Base-by-base conservation (phyloP, 2,797 vertebrate genomes). In the Lutjanus argentimaculatus region DNA sequence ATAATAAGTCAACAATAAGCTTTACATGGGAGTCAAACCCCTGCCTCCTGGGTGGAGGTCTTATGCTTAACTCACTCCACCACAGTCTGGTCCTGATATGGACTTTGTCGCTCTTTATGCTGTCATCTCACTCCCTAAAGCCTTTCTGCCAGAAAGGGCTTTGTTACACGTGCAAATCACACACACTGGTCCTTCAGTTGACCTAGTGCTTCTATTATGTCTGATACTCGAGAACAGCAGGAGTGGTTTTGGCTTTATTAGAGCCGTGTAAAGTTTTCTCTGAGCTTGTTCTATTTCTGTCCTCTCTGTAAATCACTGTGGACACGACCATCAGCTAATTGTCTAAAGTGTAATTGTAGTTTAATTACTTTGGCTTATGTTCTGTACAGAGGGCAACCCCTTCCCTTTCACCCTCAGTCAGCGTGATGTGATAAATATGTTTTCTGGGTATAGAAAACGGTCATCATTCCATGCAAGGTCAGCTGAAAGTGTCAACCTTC, bases 301-400 rank as follows among this genome's bases (percentile, higher is more conserved):
- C n/a, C 51, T 63, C 61, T 0, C 15, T 78, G 51, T 84, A 76
- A 82, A 77, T 86, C 67, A 77, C 61, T 78, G 13, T 62, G 43
- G 65, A 72, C 77, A 58, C 0, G 0, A 65, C 61, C 78, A 77
- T 72, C 22, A 46, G 75, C 75, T 77, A 70, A 85, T 75, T 89
- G 72, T 81, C 64, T 66, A 36, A 85, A 75, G 46, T 66, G 59
- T 67, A 72, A 84, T 53, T 75, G 42, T 71, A 68, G 64, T 90
- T 81, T 78, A 81, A 92, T 89, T 72, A 81, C 57, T 73, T 85
- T 75, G 30, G 66, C 77, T 63, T 68, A 8, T 66, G 48, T 43
- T 63, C 68, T 49, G 53, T 46, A 36, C 59, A 48, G 55, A 86
- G 71, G 59, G 14, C 48, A 42, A 67, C 65, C 70, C 25, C n/a